phyloP scores from a whole-genome alignment of 2,888 invertebrate genomes.

The Acrocyrtus sp. region DNA sequence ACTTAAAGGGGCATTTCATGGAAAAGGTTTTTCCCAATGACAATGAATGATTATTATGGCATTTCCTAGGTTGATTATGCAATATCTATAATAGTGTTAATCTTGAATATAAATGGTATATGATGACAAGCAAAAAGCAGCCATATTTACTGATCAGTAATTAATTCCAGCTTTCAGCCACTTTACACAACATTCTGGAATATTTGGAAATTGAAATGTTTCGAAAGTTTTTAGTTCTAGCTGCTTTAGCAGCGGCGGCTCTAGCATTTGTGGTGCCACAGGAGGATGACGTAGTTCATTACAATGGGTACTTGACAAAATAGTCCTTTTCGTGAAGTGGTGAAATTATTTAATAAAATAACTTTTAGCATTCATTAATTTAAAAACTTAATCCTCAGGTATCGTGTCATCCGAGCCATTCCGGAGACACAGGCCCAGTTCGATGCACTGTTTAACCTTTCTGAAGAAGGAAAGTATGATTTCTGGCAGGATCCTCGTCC shows the following conservation, averaged over 20 bases:
- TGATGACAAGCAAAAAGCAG: no score
- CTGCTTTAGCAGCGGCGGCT: not conserved
- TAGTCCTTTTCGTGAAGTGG: not conserved
- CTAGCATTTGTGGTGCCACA: not conserved
- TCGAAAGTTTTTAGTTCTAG: not conserved
- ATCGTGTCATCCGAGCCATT: conserved; percentile 53
- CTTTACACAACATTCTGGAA: no score
- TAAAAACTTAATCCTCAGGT: conserved; percentile 21
- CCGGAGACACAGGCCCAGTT: conserved; percentile 41
- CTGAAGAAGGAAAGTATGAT: conserved; percentile 55
- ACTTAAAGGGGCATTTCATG: no score
- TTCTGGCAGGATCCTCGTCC: conserved; percentile 61
- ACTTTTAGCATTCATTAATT: not conserved
- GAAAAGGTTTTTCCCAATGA: no score
- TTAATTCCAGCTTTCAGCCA: no score
- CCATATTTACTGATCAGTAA: no score
- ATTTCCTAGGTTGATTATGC: no score
- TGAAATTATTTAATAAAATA: not conserved
- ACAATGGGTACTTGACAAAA: not conserved
- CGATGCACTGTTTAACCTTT: conserved; percentile 40
- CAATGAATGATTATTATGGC: no score
- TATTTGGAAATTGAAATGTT: no score
- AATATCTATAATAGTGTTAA: no score
- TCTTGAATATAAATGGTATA: no score
- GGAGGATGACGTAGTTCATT: not conserved